phyloP scores from a whole-genome alignment of 2,113 vertebrate species.

The Microcebus lehilahytsara region DNA sequence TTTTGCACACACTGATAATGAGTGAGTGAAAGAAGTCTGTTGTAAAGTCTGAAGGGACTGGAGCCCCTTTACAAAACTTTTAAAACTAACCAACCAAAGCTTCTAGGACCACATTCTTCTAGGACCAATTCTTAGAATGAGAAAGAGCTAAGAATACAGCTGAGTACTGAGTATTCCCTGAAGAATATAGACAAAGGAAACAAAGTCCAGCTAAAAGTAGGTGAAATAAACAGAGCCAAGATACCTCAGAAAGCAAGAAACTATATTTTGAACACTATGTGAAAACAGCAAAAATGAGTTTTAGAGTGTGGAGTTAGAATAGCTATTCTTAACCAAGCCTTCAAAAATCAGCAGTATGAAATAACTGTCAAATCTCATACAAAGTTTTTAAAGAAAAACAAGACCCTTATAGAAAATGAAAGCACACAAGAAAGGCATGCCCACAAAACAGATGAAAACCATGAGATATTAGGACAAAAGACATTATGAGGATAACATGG shows the following conservation, averaged over 20 bases:
- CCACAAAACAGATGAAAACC: not conserved
- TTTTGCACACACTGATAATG: not conserved
- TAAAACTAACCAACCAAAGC: not conserved
- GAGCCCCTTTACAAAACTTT: not conserved
- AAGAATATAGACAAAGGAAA: not conserved
- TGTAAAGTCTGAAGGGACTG: not conserved
- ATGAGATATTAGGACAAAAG: not conserved
- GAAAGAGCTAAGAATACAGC: not conserved
- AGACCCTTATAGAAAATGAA: not conserved
- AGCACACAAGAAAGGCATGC: not conserved
- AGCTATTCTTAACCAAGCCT: not conserved
- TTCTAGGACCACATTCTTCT: not conserved
- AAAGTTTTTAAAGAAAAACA: not conserved
- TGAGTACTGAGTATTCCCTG: not conserved
- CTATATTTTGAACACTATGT: not conserved
- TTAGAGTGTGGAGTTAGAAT: not conserved
- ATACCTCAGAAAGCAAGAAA: not conserved
- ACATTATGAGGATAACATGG: not conserved
- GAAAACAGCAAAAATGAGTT: not conserved
- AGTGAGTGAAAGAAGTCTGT: not conserved
- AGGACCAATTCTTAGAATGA: not conserved
- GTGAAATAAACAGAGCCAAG: not conserved
- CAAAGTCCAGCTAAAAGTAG: not conserved
- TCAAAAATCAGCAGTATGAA: not conserved
- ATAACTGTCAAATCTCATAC: not conserved